phyloP scores from a whole-genome alignment of 1,140 invertebrate genomes.

The Neodiprion pinetum region DNA sequence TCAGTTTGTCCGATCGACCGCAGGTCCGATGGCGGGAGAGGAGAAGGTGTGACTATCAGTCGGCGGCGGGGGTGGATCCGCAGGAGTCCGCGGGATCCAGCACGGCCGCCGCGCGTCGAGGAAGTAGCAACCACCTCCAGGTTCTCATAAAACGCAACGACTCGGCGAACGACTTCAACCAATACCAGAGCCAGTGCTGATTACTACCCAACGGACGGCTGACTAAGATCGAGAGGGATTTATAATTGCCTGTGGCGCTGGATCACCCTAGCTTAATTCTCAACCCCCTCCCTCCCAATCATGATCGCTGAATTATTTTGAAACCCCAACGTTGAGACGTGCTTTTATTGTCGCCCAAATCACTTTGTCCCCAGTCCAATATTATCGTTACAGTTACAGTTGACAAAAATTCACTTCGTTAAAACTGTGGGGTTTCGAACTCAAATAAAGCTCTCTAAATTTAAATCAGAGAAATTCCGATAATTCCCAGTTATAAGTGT shows the following conservation, averaged over 20 bases:
- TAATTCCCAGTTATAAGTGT: too few species aligned
- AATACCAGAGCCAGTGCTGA: slow-evolving; percentile 48
- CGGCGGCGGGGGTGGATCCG: slow-evolving; percentile 43
- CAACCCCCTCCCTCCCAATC: too few species aligned
- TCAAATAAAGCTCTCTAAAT: too few species aligned
- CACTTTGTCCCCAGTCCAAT: too few species aligned
- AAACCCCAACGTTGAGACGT: too few species aligned
- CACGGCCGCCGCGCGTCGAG: slow-evolving; percentile 23
- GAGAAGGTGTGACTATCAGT: slow-evolving; percentile 68
- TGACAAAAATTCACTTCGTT: too few species aligned
- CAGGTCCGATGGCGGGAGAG: slow-evolving; percentile 64
- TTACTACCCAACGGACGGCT: not conserved
- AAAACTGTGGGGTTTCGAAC: too few species aligned
- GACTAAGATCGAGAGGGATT: not conserved
- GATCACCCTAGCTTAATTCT: not conserved
- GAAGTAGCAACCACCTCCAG: slow-evolving; percentile 27
- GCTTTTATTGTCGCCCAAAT: too few species aligned
- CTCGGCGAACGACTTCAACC: slow-evolving; percentile 24
- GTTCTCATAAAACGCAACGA: slow-evolving; percentile 36
- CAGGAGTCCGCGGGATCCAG: slow-evolving; percentile 26
- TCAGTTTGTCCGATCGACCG: slow-evolving; percentile 66
- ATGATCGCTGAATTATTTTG: too few species aligned
- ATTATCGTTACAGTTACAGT: too few species aligned
- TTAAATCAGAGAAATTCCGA: too few species aligned
- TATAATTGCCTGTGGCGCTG: not conserved